phyloP scores from a whole-genome alignment of 2,797 vertebrate genomes.

The Hylomyscus alleni region DNA sequence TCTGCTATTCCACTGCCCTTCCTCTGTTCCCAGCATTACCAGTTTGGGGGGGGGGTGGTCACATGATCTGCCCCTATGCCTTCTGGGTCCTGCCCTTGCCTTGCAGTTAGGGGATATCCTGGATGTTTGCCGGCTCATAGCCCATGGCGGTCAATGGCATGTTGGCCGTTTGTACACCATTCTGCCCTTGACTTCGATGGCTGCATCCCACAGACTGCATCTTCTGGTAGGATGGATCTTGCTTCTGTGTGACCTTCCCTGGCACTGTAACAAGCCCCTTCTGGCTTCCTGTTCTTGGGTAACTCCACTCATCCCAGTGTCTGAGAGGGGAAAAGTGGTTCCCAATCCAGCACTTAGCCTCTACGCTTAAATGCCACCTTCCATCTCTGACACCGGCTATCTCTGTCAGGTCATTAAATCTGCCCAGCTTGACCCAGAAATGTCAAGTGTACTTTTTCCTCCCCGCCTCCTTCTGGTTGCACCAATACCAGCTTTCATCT shows the following conservation, averaged over 20 bases:
- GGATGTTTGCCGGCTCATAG: fast-evolving
- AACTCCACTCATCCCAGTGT: too few species aligned
- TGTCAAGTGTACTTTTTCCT: not conserved
- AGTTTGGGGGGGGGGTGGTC: too few species aligned
- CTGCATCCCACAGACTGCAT: fast-evolving
- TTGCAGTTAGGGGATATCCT: fast-evolving
- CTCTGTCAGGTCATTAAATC: not conserved
- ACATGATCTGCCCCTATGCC: too few species aligned
- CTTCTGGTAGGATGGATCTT: not conserved
- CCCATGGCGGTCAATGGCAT: fast-evolving
- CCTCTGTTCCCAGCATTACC: not conserved
- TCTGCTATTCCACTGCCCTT: fast-evolving
- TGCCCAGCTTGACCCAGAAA: not conserved
- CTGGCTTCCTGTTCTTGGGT: not conserved
- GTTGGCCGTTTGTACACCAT: fast-evolving
- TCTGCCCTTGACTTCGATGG: fast-evolving
- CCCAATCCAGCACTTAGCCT: too few species aligned
- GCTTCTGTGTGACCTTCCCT: too few species aligned
- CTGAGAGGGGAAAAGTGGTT: fast-evolving
- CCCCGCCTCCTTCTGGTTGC: fast-evolving
- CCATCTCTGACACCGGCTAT: not conserved
- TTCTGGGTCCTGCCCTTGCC: not conserved
- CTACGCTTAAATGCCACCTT: not conserved
- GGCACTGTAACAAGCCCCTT: fast-evolving
- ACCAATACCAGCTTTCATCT: fast-evolving